A percentile compares a stretch with the other conserved stretches of the same genome.
Conservation (phyloP, 2,113 vertebrate species). For the Puntigrus tetrazona region DNA sequence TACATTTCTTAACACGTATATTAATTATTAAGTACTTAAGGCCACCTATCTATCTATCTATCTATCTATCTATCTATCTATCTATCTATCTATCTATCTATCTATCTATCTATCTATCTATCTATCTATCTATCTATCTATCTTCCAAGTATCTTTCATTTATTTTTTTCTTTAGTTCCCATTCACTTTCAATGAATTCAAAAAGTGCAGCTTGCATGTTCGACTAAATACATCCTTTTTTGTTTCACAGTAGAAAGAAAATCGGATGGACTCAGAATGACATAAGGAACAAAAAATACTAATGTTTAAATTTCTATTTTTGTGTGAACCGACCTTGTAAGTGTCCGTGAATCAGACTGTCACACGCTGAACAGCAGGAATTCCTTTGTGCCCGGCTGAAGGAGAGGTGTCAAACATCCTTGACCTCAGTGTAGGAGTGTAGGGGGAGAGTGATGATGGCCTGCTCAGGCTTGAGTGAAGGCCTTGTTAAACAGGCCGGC, state of each 20-base stretch:
- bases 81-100: too few species aligned
- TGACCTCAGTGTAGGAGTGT: constrained; percentile 29
- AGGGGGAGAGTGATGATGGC: constrained; percentile 38
- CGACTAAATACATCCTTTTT: background rate
- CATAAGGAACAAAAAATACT: background rate
- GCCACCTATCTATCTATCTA: too few species aligned
- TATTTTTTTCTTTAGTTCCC: background rate
- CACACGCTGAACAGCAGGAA: background rate
- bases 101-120: too few species aligned
- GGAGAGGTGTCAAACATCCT: constrained; percentile 41
- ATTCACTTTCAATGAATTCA: background rate
- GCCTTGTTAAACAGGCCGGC: constrained; percentile 41
- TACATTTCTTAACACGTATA: too few species aligned
- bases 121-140: too few species aligned
- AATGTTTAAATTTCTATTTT: background rate
- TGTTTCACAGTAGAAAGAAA: background rate
- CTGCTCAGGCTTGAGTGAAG: constrained; percentile 33
- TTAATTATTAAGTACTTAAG: too few species aligned
- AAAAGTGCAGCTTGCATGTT: background rate
- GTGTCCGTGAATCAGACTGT: background rate
- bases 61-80: too few species aligned
- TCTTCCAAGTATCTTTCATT: too few species aligned
- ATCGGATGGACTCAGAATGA: background rate
- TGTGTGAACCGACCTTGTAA: background rate
- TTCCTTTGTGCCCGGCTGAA: constrained; percentile 26